Evolutionary conservation across 30 jellyfish, hydroid and myxozoan species (phyloP).

Genomic region (Clytia hemisphaerica): DNA sequence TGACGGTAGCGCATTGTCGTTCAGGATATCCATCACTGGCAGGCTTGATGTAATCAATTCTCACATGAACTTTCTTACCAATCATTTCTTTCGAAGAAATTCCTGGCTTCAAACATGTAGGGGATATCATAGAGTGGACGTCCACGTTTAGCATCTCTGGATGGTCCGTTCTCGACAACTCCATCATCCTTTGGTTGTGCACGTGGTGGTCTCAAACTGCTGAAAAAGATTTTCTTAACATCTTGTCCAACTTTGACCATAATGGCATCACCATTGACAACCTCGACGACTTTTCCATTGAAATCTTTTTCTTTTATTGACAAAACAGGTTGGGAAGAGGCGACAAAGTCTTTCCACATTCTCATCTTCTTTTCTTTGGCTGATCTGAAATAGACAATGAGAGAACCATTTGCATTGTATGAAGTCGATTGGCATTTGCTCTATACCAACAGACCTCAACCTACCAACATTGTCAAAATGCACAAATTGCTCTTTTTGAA

Average conservation of each 20-base stretch:
- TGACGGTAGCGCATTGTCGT: constrained; percentile 81
- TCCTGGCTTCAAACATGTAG: constrained; percentile 90
- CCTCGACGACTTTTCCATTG: constrained; percentile 69
- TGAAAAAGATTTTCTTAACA: constrained; percentile 53
- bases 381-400: constrained; percentile 17
- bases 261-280: constrained; percentile 86
- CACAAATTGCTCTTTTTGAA: no score
- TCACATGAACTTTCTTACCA: constrained; percentile 76
- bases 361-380: constrained; percentile 72
- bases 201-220: constrained; percentile 95
- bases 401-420: no score
- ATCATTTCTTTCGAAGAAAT: constrained; percentile 70
- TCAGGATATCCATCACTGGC: constrained; percentile 90
- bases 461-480: no score
- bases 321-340: constrained; percentile 27
- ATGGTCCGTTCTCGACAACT: constrained; percentile 76
- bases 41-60: constrained; percentile 77
- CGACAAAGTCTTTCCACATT: constrained; percentile 71
- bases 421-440: no score
- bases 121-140: constrained; percentile 83
- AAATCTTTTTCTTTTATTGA: constrained; percentile 63
- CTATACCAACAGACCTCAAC: no score
- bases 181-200: constrained; percentile 54
- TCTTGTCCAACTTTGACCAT: constrained; percentile 52
- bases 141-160: constrained; percentile 80